Evolutionary conservation across 2,797 vertebrate genomes (phyloP), one percentile per base, ranked within the genome.

Genomic region (Serranus cabrilla): DNA sequence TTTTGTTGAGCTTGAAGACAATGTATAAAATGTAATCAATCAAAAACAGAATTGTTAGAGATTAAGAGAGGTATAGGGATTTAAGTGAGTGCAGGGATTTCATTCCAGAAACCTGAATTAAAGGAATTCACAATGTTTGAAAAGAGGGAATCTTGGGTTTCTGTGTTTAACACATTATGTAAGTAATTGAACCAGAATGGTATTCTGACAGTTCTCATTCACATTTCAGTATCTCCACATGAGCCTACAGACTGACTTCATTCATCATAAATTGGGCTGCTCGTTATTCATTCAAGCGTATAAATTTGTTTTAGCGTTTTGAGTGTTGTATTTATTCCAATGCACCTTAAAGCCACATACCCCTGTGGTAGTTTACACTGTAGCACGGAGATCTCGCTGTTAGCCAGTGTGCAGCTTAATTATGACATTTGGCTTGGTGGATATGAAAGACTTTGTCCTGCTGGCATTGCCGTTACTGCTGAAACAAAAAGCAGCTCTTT

Each of bases 341-440:
- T 54, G 71, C 45, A 46, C 27, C 52, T 74, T 65, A 8, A 51
- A 71, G 51, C 25, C 49, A 59, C 13, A 39, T 21, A 56, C 18
- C 39, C 20, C 11, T 50, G 21, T 21, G 27, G 14, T 9, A 73
- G 31, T 63, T 58, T 12, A 58, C 25, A 52, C 31, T 16, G 58
- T 18, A 59, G 54, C 71, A 86, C 61, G n/a, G 47, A 42, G 43
- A 80, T 73, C 50, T 60, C 63, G 64, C 71, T 43, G 45, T 85
- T 73, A 74, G 72, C 75, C 59, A 56, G 27, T 69, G 62, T 77
- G 51, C 62, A 68, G 74, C 64, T 88, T 83, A 86, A 86, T 91
- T 82, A 82, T 81, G 77, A 76, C 61, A 80, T 58, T 80, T 59
- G 63, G 67, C 80, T 31, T 67, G 47, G 46, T 80, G 83, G 68